phyloP scores from a whole-genome alignment of 2,113 vertebrate genomes.

The Osmerus eperlanus region DNA sequence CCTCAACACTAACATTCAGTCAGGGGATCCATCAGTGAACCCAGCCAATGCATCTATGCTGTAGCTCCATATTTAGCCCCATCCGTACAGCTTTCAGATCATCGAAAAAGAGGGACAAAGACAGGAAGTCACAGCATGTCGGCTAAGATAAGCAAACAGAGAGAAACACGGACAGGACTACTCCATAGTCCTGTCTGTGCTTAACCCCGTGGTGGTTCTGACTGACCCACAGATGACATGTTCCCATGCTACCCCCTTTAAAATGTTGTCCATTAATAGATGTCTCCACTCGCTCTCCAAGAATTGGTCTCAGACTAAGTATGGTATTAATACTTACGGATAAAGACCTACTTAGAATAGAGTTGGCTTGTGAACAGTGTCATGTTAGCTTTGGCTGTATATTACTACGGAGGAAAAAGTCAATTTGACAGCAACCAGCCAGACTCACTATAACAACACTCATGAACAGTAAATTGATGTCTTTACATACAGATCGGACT shows the following conservation, averaged over 20 bases:
- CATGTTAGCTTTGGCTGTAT: constrained; percentile 48
- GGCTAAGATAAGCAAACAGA: neutral
- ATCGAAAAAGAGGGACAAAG: neutral
- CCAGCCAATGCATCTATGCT: too few species aligned
- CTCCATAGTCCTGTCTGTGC: too few species aligned
- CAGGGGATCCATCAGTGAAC: too few species aligned
- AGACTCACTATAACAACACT: too few species aligned
- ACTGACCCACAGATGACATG: constrained; percentile 24
- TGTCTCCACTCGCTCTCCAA: constrained; percentile 40
- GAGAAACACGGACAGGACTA: too few species aligned
- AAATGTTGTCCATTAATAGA: constrained; percentile 49
- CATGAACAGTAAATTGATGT: too few species aligned
- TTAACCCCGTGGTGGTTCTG: constrained; percentile 39
- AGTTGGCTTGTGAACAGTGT: constrained; percentile 37
- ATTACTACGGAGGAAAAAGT: constrained; percentile 1
- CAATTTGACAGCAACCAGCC: neutral
- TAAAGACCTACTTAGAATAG: constrained; percentile 41
- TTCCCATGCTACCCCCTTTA: constrained; percentile 47
- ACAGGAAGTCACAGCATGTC: neutral
- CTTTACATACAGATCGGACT: too few species aligned
- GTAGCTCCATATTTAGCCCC: neutral
- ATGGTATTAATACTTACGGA: constrained; percentile 44
- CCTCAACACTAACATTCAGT: too few species aligned
- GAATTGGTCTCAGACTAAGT: constrained; percentile 50
- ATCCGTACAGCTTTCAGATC: neutral